Evolutionary conservation across 1,140 invertebrate species (phyloP).

Genomic region (Drosophila melanica): DNA sequence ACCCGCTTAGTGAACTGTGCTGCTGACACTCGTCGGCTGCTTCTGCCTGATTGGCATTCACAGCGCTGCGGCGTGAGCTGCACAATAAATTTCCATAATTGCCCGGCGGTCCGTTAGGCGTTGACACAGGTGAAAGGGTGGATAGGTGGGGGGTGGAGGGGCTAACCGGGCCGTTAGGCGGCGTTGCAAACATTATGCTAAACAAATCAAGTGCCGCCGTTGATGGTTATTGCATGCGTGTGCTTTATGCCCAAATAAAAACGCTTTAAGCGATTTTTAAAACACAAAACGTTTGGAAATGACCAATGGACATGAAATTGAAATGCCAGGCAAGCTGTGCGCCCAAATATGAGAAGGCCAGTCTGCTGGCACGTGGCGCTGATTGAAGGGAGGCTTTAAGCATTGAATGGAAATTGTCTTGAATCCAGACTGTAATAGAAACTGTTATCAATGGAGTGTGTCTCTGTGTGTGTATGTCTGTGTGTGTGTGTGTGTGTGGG

Average conservation of each 20-base stretch:
- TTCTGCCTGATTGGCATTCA: conserved; percentile 69
- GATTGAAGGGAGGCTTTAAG: conserved; percentile 20
- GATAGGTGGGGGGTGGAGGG: not conserved
- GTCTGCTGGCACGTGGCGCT: conserved; percentile 25
- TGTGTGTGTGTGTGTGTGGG: not conserved
- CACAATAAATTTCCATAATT: conserved; percentile 81
- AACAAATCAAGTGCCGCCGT: conserved; percentile 65
- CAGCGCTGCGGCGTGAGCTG: conserved; percentile 51
- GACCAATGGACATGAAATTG: conserved; percentile 43
- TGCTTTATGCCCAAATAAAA: conserved; percentile 53
- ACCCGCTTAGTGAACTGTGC: not conserved
- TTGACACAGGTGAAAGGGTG: conserved; percentile 22
- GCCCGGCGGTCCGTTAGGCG: conserved; percentile 63
- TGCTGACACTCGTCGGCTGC: conserved; percentile 11
- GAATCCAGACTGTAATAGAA: conserved; percentile 23
- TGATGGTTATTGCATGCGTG: conserved; percentile 61
- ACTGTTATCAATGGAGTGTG: conserved; percentile 23
- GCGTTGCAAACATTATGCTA: conserved; percentile 47
- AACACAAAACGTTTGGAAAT: conserved; percentile 14
- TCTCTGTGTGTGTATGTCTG: not conserved
- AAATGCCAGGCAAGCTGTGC: conserved; percentile 34
- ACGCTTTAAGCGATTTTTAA: conserved; percentile 34
- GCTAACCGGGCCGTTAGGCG: not conserved
- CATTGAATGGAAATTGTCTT: conserved; percentile 41
- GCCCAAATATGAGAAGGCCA: conserved; percentile 33